Base-by-base conservation (phyloP, 2,113 vertebrate species). In the Scomber colias region DNA sequence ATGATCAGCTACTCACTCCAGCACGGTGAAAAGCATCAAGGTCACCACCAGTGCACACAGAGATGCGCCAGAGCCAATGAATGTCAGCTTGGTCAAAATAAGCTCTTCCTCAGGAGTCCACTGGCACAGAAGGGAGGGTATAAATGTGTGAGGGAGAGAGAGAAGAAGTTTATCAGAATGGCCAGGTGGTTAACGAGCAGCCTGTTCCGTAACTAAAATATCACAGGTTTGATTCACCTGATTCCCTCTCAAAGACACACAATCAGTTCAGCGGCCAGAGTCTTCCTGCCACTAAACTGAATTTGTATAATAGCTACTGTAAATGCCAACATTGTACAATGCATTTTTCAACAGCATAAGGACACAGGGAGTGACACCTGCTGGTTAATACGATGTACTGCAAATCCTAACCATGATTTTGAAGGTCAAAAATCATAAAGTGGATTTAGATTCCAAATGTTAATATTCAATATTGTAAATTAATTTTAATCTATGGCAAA, bases 61-160 rank as follows among this genome's bases (percentile, higher is more conserved):
- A 35, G 95, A 96, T 0, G 95, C 95, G n/a, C 95, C 95, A 4
- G 87, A 95, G 61, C 95, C 95, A 16, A 96, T 95, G 86, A 96
- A 95, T 3, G 95, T 96, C 87, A 96, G 85, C 83, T 95, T 95
- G 78, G 92, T 95, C 87, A 96, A 83, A 91, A 96, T 86, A 35
- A 87, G 92, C 83, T 95, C 92, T 49, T 94, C 93, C 79, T 93
- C 91, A 5, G 87, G 78, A 62, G 85, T 95, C 95, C 95, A 95
- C 95, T 96, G 88, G 24, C 74, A 77, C 11, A 67, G 19, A 57
- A 19, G 27, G 46, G 46, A 62, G 59, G 11, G 1, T 3, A 2
- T 55, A 40, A 50, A 16, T 31, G 45, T 21, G 53, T 15, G 21
- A 68, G 16, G 5, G 12, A 54, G 53, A 68, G 19, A 55, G 13